Base-by-base conservation (phyloP, 2,888 invertebrate species). In the Aleiodes leptofemur region DNA sequence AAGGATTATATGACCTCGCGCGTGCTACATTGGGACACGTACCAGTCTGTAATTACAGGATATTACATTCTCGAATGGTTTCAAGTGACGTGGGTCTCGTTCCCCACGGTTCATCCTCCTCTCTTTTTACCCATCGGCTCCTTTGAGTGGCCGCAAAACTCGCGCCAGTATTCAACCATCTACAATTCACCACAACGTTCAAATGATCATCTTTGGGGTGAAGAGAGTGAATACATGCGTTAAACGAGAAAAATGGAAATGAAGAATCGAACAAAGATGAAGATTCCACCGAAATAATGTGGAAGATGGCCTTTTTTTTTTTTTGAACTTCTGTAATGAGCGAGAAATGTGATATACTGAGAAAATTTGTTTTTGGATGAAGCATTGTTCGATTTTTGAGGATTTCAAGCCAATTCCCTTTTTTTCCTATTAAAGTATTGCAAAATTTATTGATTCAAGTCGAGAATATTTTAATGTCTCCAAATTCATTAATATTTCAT, bases 31-130 rank as follows among this genome's bases (percentile, higher is more conserved):
- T 76, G 57, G 72, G 66, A 76, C 77, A 72, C 76, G 72, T 76
- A 76, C 76, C 81, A 80, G 80, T 78, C 81, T 82, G 81, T 83
- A 83, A 85, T 82, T 82, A 82, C 82, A 82, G 81, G 80, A 84
- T 79, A 82, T 83, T 82, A 81, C 82, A 83, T 82, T 83, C 82
- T 78, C 80, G 80, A 80, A 82, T 80, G 80, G 81, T 82, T 82
- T 82, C 79, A 80, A 78, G 77, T 79, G 80, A 82, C 81, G 81
- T 76, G 79, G 78, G 80, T 74, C 80, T 78, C 78, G 74, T 77
- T 77, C 76, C 71, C 51, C 53, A 66, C 53, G 76, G 55, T 61
- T 74, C 66, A 70, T 69, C 64, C 64, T 72, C 66, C 66, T 69
- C 57, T 38, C 23, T 23, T 23, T 64, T 48, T 29, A 57, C 51